These are phyloP conservation scores for Microcaecilia unicolor DNA, from an alignment of 2,797 vertebrate species.

Conservation along the genomic window DNA sequence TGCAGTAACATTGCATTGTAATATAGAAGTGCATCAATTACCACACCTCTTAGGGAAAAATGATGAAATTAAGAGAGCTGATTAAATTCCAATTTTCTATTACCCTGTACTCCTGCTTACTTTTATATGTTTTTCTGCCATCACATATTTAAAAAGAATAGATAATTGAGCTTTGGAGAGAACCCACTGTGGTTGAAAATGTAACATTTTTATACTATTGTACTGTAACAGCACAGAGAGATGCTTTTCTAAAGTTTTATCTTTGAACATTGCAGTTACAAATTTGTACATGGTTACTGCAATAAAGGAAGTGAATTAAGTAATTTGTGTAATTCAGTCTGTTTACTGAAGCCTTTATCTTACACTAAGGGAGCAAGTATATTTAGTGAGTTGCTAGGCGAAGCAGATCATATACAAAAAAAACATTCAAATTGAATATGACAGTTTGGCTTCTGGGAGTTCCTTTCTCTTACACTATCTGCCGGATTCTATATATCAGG, in stretches of 20 bases:
- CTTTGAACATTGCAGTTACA: conserved; percentile 79
- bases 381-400: no score
- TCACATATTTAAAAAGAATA: conserved; percentile 60
- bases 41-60: no score
- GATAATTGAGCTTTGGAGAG: conserved; percentile 50
- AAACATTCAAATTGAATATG: no score
- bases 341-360: no score
- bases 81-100: conserved; percentile 19
- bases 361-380: no score
- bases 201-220: conserved; percentile 81
- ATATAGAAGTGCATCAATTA: no score
- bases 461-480: no score
- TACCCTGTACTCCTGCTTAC: no score
- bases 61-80: no score
- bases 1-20: conserved; percentile 60
- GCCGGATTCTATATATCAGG: no score
- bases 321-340: conserved; percentile 18
- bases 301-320: conserved; percentile 79
- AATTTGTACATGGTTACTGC: conserved; percentile 94
- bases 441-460: no score
- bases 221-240: conserved; percentile 81
- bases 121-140: conserved; percentile 70
- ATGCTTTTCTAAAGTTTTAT: conserved; percentile 96
- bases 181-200: conserved; percentile 58
- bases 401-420: no score